Evolutionary conservation across 2,888 invertebrate species (phyloP).

Genomic region (Ectemnius continuus): DNA sequence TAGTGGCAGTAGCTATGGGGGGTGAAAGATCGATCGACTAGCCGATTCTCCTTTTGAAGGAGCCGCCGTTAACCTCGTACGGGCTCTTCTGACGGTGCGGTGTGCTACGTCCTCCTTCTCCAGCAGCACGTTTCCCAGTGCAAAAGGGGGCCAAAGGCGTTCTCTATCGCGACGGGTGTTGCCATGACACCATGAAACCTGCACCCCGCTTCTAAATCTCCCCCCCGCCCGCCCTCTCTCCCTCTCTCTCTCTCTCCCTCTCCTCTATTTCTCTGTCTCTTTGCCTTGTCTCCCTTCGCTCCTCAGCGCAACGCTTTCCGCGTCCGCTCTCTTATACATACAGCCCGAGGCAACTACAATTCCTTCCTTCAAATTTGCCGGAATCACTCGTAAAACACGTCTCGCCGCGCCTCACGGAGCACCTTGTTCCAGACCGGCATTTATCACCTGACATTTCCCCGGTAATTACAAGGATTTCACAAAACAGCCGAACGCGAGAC

Average conservation of each 20-base stretch:
- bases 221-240: slow-evolving; percentile 36
- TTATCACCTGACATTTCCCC: slow-evolving; percentile 18
- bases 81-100: slow-evolving; percentile 46
- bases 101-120: slow-evolving; percentile 44
- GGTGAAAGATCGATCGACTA: slow-evolving; percentile 48
- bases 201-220: slow-evolving; percentile 69
- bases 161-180: slow-evolving; percentile 72
- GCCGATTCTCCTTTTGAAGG: slow-evolving; percentile 57
- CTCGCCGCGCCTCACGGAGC: slow-evolving; percentile 1
- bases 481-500: too few relatives aligned
- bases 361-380: slow-evolving; percentile 48
- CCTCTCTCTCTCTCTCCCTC: neutral
- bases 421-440: slow-evolving; percentile 1
- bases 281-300: slow-evolving; percentile 38
- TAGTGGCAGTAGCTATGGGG: slow-evolving; percentile 16
- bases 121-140: slow-evolving; percentile 46
- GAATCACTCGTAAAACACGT: slow-evolving; percentile 47
- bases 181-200: slow-evolving; percentile 76
- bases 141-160: slow-evolving; percentile 64
- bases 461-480: neutral
- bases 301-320: neutral
- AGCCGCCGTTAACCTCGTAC: slow-evolving; percentile 58
- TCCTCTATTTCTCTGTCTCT: slow-evolving; percentile 19
- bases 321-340: slow-evolving; percentile 35
- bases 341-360: slow-evolving; percentile 46